Percentiles rank a stretch among this genome's conserved stretches.
Conservation (phyloP, 2,888 invertebrate species). For the Perizoma affinitatum region DNA sequence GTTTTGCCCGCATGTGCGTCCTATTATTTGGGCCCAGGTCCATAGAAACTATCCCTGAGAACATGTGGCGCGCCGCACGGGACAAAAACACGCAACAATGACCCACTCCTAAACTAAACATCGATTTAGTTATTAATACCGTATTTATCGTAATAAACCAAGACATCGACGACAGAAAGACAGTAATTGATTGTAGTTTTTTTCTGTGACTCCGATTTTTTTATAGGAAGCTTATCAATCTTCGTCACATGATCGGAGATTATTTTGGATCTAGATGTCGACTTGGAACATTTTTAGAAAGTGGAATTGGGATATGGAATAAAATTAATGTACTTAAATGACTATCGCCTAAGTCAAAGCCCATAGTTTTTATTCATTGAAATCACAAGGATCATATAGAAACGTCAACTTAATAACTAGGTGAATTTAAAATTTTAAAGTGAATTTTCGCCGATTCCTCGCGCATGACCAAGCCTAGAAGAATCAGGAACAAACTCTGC, state of each 20-base stretch:
- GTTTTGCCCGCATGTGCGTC: slow-evolving; percentile 67
- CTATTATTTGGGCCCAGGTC: slow-evolving; percentile 49
- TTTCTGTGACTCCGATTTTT: slow-evolving; percentile 13
- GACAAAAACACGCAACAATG: slow-evolving; percentile 52
- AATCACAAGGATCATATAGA: no score
- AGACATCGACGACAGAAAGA: slow-evolving; percentile 44
- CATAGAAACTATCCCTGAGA: slow-evolving; percentile 53
- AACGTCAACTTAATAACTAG: no score
- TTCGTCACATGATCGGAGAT: slow-evolving; percentile 10
- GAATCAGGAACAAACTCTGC: no score
- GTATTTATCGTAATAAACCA: slow-evolving; percentile 35
- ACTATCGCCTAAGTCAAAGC: no score
- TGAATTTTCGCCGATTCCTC: no score
- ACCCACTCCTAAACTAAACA: slow-evolving; percentile 11
- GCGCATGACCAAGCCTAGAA: no score
- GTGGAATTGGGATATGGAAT: no score
- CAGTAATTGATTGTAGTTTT: slow-evolving; percentile 48
- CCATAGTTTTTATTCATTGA: no score
- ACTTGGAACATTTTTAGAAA: no score
- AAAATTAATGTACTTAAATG: no score
- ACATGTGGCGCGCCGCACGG: slow-evolving; percentile 58
- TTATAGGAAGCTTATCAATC: slow-evolving; percentile 24
- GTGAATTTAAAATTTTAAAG: no score
- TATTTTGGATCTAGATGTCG: neutral
- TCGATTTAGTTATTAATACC: slow-evolving; percentile 14